Evolutionary conservation across 2,888 invertebrate species (phyloP), one percentile per base, ranked within the genome.

Genomic region (Nebria brevicollis): DNA sequence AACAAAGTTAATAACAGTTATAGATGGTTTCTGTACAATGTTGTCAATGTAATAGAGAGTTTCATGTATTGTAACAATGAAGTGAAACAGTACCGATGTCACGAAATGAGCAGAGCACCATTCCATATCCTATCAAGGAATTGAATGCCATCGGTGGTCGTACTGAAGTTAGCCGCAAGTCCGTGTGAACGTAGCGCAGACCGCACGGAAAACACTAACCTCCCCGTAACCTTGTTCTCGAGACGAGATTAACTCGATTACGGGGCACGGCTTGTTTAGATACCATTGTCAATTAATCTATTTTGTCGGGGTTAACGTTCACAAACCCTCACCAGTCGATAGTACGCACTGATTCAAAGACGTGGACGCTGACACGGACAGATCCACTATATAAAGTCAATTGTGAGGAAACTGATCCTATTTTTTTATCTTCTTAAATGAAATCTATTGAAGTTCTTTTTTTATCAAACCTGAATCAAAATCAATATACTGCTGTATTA

Each of bases 221-320:
- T 73, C 20, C 26, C 43, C 73, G 42, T 73, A 42, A 41, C 73
- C 73, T 42, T 43, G 41, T 73, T 42, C 43, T 34, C 73, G 73
- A 73, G 73, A 73, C 73, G 73, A 41, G 43, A 73, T 73, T 73
- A 73, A 73, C 73, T 73, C 73, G 73, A 73, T 73, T 73, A 73
- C 73, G 42, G 73, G 43, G 41, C 73, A 13, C 73, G 73, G 73
- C 73, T 73, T 73, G 73, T 73, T 73, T 73, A 73, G 73, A 73
- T 73, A 73, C 73, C 73, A 43, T 34, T 73, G 73, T 41, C 73
- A 73, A 73, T 73, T 73, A 73, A 73, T 73, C 73, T 73, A 34
- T 73, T 73, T 72, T 41, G 72, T 72, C 13, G n/a, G 72, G 66
- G 66, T 66, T 66, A 66, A 66, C 66, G 66, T 66, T 15, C 66